Evolutionary conservation across 1,140 invertebrate species (phyloP).

Genomic region (Heliconius himera): DNA sequence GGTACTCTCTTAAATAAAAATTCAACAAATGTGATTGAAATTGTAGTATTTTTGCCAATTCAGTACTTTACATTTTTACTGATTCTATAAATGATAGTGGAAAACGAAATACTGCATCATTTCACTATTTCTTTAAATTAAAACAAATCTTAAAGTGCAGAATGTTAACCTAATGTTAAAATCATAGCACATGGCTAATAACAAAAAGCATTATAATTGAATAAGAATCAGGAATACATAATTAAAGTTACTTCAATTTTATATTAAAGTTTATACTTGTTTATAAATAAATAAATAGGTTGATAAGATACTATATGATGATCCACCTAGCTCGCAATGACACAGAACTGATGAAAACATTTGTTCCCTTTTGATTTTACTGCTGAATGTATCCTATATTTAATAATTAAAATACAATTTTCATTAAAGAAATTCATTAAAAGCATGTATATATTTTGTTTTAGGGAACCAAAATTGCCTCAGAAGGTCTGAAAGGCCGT

Average conservation of each 20-base stretch:
- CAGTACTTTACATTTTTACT: too few relatives aligned
- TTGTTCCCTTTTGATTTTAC: slow-evolving; percentile 81
- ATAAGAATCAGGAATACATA: too few relatives aligned
- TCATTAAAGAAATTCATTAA: background rate
- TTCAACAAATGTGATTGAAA: too few relatives aligned
- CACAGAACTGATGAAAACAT: slow-evolving; percentile 81
- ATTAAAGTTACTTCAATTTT: too few relatives aligned
- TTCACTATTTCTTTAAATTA: background rate
- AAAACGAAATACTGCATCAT: too few relatives aligned
- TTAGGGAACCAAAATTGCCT: slow-evolving; percentile 93
- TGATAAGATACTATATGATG: slow-evolving; percentile 64
- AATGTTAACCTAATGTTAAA: background rate
- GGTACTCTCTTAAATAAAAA: too few relatives aligned
- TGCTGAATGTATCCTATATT: slow-evolving; percentile 44
- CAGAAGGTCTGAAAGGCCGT: slow-evolving; percentile 97
- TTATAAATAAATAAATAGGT: background rate
- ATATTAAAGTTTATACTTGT: background rate
- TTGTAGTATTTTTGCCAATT: too few relatives aligned
- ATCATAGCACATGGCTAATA: background rate
- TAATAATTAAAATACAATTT: background rate
- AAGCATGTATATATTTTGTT: slow-evolving; percentile 41
- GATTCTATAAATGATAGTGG: too few relatives aligned
- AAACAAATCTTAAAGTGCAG: background rate
- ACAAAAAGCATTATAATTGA: too few relatives aligned
- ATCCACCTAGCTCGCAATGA: slow-evolving; percentile 80